Conservation (phyloP, 2,113 vertebrate species). For the Sprattus sprattus region DNA sequence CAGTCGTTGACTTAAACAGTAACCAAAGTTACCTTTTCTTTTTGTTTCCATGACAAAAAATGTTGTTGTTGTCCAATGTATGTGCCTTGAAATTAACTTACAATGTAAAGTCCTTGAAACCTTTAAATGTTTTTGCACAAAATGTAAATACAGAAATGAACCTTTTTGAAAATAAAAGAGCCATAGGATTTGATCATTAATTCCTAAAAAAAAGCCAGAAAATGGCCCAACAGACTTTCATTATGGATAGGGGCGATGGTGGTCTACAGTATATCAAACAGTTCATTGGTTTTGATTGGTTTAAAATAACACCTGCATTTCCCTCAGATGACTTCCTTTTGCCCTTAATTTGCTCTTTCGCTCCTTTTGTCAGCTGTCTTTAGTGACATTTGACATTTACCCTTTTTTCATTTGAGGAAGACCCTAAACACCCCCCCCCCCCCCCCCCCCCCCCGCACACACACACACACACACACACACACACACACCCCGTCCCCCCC, state of each 20-base stretch:
- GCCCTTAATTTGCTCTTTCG: neutral
- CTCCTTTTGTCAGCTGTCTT: too few relatives aligned
- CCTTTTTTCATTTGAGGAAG: neutral
- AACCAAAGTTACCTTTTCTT: slow-evolving; percentile 76
- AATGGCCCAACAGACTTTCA: neutral
- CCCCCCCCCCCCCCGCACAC: too few relatives aligned
- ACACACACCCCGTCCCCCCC: too few relatives aligned
- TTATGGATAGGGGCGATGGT: neutral
- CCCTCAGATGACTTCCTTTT: too few relatives aligned
- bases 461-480: too few relatives aligned
- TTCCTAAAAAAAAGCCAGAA: neutral
- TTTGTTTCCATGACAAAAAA: slow-evolving; percentile 64
- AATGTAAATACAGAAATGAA: slow-evolving; percentile 79
- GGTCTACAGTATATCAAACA: neutral
- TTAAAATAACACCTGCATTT: neutral
- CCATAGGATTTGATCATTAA: slow-evolving; percentile 68
- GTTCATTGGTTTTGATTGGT: neutral
- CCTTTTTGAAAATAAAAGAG: slow-evolving; percentile 78
- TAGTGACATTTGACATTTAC: neutral
- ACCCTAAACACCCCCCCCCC: too few relatives aligned
- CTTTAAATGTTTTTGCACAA: slow-evolving; percentile 83
- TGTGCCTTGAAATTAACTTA: slow-evolving; percentile 83
- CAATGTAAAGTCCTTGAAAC: slow-evolving; percentile 82
- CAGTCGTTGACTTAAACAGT: slow-evolving; percentile 60
- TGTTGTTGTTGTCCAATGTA: slow-evolving; percentile 79